phyloP scores from a whole-genome alignment of 2,797 vertebrate species.

The Synaphobranchus kaupii region DNA sequence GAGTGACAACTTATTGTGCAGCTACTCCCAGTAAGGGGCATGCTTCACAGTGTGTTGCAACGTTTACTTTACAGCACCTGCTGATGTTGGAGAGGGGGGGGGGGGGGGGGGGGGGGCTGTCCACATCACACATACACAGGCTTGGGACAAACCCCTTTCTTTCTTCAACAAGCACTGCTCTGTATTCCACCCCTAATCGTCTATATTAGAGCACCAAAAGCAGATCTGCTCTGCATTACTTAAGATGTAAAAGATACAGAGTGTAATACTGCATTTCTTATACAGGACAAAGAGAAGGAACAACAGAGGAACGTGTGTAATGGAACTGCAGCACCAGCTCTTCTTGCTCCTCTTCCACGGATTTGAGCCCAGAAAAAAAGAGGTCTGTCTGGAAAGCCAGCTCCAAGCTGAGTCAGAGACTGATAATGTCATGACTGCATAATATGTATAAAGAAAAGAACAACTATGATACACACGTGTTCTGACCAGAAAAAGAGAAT shows the following conservation, averaged over 20 bases:
- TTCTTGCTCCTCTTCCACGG: background rate
- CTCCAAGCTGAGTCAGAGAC: background rate
- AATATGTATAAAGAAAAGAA: background rate
- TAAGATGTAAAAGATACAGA: background rate
- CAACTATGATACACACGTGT: background rate
- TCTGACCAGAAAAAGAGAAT: background rate
- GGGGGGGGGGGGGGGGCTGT: background rate
- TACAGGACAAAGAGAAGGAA: background rate
- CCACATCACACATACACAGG: background rate
- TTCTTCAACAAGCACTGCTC: background rate
- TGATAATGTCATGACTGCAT: background rate
- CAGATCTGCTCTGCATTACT: background rate
- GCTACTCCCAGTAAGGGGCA: background rate
- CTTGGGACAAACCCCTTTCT: background rate
- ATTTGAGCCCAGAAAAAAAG: background rate
- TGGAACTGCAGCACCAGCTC: background rate
- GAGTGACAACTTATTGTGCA: slow-evolving; percentile 13
- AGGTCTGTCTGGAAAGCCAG: background rate
- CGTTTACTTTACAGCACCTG: background rate
- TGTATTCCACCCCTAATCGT: background rate
- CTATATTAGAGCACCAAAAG: background rate
- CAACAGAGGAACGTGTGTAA: background rate
- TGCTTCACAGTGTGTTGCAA: background rate
- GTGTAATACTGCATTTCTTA: background rate
- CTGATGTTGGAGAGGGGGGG: background rate